Evolutionary conservation across 2,888 invertebrate species (phyloP).

Genomic region (Actias luna): DNA sequence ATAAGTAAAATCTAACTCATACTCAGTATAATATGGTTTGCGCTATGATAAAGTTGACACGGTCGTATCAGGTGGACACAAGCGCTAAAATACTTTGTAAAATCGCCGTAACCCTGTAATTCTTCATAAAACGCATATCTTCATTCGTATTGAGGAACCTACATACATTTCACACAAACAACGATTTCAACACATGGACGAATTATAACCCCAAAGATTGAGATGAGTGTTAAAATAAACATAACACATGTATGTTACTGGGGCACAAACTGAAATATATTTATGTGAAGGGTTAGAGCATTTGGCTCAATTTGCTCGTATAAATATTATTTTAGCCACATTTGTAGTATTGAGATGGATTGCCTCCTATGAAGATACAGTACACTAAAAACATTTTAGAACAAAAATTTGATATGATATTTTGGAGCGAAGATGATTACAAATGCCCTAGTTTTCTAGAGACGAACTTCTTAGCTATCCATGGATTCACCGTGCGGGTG

Average conservation of each 20-base stretch:
- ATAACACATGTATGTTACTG: constrained; percentile 31
- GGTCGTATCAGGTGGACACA: no score
- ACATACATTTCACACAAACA: not conserved
- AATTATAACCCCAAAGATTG: constrained; percentile 25
- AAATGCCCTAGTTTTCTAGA: no score
- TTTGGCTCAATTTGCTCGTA: constrained; percentile 27
- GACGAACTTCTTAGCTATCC: no score
- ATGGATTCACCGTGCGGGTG: no score
- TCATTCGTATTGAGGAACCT: not conserved
- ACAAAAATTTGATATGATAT: not conserved
- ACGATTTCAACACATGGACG: constrained; percentile 21
- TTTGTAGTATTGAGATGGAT: not conserved
- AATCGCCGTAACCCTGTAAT: not conserved
- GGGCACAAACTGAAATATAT: constrained; percentile 21
- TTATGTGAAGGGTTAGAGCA: constrained; percentile 12
- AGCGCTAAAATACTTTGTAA: no score
- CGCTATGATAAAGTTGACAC: no score
- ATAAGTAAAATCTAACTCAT: no score
- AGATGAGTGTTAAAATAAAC: constrained; percentile 34
- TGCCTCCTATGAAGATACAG: not conserved
- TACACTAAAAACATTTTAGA: constrained; percentile 23
- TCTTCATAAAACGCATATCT: not conserved
- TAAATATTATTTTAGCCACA: constrained; percentile 12
- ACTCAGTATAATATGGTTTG: no score
- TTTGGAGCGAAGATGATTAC: no score